Evolutionary conservation across 53 echinoderm and acorn worm genomes (phyloP).

Genomic region (Glandiceps talaboti): DNA sequence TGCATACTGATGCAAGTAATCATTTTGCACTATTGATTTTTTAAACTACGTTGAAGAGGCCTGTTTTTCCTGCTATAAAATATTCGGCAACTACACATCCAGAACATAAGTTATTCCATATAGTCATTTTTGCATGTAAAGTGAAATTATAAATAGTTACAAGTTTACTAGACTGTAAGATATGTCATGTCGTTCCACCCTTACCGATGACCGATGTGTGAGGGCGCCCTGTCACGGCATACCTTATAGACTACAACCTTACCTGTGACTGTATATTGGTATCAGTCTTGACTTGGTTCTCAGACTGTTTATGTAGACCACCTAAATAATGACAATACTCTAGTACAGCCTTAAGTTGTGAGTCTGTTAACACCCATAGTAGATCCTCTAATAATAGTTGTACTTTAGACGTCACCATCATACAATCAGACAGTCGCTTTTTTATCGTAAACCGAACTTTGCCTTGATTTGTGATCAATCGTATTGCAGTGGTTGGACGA

Average conservation of each 20-base stretch:
- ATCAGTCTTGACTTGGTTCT: neutral
- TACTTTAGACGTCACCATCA: slow-evolving; percentile 69
- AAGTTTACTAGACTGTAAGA: no score
- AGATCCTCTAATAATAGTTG: slow-evolving; percentile 84
- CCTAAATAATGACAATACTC: slow-evolving; percentile 5
- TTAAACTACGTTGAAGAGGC: no score
- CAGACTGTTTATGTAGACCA: neutral
- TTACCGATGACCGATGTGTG: no score
- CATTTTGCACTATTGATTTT: no score
- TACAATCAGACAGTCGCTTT: slow-evolving; percentile 70
- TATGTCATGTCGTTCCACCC: no score
- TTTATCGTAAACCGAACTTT: slow-evolving; percentile 79
- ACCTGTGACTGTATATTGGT: neutral
- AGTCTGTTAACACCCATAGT: slow-evolving; percentile 88
- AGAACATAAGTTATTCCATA: no score
- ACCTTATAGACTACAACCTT: neutral
- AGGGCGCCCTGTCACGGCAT: no score
- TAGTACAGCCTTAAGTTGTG: slow-evolving; percentile 85
- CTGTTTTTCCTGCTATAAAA: no score
- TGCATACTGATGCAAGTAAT: no score
- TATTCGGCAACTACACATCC: no score
- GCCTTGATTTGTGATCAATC: slow-evolving; percentile 95
- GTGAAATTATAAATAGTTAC: no score
- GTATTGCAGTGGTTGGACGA: slow-evolving; percentile 73
- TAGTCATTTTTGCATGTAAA: no score